Evolutionary conservation across 2,797 vertebrate species (phyloP).

Genomic region (Graptemys geographica): DNA sequence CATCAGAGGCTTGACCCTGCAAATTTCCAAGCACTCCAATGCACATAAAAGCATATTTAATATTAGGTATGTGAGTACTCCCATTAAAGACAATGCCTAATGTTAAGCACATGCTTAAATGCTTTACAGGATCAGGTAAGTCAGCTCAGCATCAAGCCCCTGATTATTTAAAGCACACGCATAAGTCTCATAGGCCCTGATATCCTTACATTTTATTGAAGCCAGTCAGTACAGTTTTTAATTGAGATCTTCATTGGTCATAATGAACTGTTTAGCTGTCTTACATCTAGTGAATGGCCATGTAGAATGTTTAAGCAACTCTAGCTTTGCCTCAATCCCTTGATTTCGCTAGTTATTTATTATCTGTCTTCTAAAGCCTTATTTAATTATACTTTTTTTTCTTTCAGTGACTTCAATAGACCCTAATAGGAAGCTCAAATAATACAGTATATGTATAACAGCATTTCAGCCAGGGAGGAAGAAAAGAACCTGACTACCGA

Average conservation of each 20-base stretch:
- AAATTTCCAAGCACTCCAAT: neutral
- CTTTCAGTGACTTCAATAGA: conserved; percentile 8
- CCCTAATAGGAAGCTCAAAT: neutral
- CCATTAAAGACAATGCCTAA: neutral
- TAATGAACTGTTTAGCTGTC: neutral
- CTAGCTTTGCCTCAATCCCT: neutral
- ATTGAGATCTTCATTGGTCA: neutral
- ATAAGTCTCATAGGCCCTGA: neutral
- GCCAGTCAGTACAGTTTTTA: neutral
- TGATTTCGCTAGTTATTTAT: neutral
- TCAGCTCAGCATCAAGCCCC: neutral
- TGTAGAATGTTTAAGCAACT: neutral
- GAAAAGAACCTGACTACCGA: neutral
- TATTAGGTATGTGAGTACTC: neutral
- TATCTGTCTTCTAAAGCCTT: neutral
- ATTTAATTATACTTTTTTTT: neutral
- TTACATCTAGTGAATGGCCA: neutral
- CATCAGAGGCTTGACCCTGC: neutral
- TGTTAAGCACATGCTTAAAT: neutral
- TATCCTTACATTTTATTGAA: conserved; percentile 11
- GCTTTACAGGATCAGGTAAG: neutral
- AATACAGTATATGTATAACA: neutral
- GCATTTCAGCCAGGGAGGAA: conserved; percentile 9
- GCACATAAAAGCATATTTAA: neutral
- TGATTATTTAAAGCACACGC: neutral